Percentiles rank a stretch among this genome's conserved stretches.
Conservation (phyloP, 2,113 vertebrate genomes). For the Podarcis raffonei region DNA sequence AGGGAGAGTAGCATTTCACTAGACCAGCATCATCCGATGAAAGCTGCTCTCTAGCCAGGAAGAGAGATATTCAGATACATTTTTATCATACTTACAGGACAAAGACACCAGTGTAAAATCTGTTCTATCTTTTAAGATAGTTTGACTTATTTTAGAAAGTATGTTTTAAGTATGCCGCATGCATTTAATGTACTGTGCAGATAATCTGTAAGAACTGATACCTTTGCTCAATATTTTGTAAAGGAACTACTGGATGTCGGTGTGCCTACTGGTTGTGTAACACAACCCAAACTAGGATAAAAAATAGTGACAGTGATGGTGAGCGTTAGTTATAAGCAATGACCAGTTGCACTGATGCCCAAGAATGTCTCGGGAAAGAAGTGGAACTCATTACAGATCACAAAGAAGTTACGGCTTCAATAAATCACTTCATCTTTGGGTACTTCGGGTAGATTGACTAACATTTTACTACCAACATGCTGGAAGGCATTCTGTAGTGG, state of each 20-base stretch:
- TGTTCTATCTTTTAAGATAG: background rate
- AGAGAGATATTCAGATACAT: background rate
- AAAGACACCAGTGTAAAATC: background rate
- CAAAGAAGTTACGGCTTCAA: background rate
- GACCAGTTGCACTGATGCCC: background rate
- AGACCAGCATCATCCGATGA: background rate
- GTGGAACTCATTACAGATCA: conserved; percentile 3
- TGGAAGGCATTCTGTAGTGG: background rate
- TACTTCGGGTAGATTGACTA: background rate
- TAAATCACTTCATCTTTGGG: background rate
- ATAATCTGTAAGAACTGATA: background rate
- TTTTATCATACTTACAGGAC: background rate
- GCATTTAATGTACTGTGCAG: background rate
- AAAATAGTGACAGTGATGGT: background rate
- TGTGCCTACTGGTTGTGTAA: background rate
- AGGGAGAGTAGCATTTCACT: too few relatives aligned
- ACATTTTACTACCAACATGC: background rate
- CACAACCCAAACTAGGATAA: background rate
- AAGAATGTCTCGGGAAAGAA: background rate
- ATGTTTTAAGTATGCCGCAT: background rate
- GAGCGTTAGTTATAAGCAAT: too few relatives aligned
- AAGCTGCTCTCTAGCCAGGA: background rate
- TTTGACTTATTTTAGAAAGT: background rate
- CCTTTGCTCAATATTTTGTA: background rate
- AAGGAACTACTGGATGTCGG: background rate